Base-by-base conservation (phyloP, 2,113 vertebrate genomes). In the Setophaga petechia region DNA sequence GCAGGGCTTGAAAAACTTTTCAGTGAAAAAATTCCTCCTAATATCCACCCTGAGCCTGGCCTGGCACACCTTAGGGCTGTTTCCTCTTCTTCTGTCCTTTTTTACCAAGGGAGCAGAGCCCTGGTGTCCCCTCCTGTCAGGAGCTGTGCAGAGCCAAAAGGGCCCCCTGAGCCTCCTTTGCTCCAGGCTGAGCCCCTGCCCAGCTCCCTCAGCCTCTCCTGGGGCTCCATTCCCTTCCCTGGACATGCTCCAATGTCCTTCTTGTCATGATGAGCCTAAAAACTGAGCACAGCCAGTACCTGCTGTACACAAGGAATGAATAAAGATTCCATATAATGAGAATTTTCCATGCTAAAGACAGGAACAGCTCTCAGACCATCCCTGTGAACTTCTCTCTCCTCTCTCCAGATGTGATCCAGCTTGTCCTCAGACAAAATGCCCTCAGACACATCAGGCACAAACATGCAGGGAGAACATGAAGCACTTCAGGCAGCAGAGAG, bases 221-320 rank as follows among this genome's bases (percentile, higher is more conserved):
- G 66, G 19, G 0, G 55, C 55, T 71, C n/a, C 0, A 0, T 35
- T 35, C 20, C 46, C 54, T 27, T 1, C 63, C n/a, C 30, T 43
- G 71, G 24, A 19, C n/a, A 41, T 0, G 0, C 25, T 55, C 39
- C 71, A 18, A 2, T 3, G 4, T 54, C 37, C 11, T 65, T 30
- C 28, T 23, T 44, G 11, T 15, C 25, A 4, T 7, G 12, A 67
- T 1, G 21, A 54, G 11, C 31, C 71, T 15, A 20, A 69, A 79
- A 76, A 3, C 31, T 33, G 25, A 65, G 1, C 57, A 15, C 28
- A 51, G 33, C 9, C 68, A 21, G n/a, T 12, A 21, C 41, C n/a
- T 2, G 2, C 13, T 14, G 37, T 4, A 37, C 43, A 24, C 16
- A 43, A 55, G 39, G 61, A 84, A 37, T 43, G 20, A 86, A 44